Evolutionary conservation across 2,113 vertebrate genomes (phyloP).

Genomic region (Heterotis niloticus): DNA sequence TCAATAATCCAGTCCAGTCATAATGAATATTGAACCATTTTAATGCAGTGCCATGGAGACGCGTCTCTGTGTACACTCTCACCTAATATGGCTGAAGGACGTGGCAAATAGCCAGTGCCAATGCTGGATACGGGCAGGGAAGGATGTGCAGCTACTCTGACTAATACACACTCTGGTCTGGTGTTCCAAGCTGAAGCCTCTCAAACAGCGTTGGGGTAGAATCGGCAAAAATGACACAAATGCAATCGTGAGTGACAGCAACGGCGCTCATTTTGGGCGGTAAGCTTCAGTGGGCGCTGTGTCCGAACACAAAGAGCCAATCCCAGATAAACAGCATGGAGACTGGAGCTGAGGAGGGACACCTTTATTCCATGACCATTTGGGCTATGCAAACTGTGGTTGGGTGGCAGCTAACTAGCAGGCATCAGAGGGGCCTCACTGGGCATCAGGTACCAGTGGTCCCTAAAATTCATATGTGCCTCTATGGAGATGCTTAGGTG

Average conservation of each 20-base stretch:
- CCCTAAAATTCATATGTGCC: no score
- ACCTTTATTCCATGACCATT: background rate
- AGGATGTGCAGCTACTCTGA: background rate
- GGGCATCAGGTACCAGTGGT: background rate
- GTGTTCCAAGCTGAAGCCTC: background rate
- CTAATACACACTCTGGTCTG: background rate
- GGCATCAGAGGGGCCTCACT: conserved; percentile 8
- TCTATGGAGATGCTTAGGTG: background rate
- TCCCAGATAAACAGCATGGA: background rate
- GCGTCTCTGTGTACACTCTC: background rate
- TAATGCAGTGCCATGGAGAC: no score
- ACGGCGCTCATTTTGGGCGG: no score
- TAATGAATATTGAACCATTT: no score
- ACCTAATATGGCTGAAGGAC: no score
- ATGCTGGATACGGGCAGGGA: no score
- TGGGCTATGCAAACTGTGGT: background rate
- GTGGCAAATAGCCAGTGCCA: background rate
- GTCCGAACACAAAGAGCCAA: no score
- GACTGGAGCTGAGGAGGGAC: background rate
- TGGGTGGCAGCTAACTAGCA: background rate
- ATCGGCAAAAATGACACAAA: no score
- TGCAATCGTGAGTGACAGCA: no score
- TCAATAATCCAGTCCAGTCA: no score
- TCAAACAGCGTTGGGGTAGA: background rate
- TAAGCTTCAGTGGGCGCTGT: no score